Evolutionary conservation across 2,888 invertebrate genomes (phyloP).

Genomic region (Drosophila paranaensis): DNA sequence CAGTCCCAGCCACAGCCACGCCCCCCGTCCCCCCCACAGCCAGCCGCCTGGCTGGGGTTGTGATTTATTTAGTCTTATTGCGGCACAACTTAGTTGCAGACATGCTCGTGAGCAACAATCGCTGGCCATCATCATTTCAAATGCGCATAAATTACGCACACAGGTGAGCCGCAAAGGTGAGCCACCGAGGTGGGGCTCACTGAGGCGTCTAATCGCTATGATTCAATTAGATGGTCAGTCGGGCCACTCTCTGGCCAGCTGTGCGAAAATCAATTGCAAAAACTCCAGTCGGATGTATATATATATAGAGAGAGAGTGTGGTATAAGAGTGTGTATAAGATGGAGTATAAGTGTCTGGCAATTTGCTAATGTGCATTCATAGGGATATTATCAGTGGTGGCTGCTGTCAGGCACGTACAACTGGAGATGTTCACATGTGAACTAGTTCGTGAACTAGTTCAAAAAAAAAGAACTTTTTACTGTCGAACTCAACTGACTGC

Average conservation of each 20-base stretch:
- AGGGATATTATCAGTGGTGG: not conserved
- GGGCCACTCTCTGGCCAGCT: slow-evolving; percentile 15
- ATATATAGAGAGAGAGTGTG: not conserved
- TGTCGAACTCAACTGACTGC: too few relatives aligned
- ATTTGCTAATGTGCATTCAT: not conserved
- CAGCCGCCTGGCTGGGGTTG: slow-evolving; percentile 6
- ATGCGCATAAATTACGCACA: slow-evolving; percentile 74
- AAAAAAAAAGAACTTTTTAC: too few relatives aligned
- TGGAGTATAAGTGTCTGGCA: slow-evolving; percentile 1
- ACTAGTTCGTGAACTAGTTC: too few relatives aligned
- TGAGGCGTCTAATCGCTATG: slow-evolving; percentile 52
- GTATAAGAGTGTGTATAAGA: slow-evolving; percentile 7
- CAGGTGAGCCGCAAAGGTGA: slow-evolving; percentile 2
- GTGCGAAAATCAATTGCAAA: slow-evolving; percentile 45
- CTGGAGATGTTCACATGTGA: not conserved
- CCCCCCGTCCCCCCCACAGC: not conserved
- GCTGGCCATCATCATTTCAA: slow-evolving; percentile 47
- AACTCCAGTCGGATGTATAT: too few relatives aligned
- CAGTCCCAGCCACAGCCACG: not conserved
- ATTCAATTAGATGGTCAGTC: slow-evolving; percentile 50
- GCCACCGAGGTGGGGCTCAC: not conserved
- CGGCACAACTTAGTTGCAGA: slow-evolving; percentile 32
- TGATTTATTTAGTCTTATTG: slow-evolving; percentile 44
- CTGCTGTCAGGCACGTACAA: not conserved
- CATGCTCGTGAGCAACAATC: slow-evolving; percentile 41